Evolutionary conservation across 2,797 vertebrate species (phyloP), one percentile per base, ranked within the genome.

Genomic region (Myotis vivesi): DNA sequence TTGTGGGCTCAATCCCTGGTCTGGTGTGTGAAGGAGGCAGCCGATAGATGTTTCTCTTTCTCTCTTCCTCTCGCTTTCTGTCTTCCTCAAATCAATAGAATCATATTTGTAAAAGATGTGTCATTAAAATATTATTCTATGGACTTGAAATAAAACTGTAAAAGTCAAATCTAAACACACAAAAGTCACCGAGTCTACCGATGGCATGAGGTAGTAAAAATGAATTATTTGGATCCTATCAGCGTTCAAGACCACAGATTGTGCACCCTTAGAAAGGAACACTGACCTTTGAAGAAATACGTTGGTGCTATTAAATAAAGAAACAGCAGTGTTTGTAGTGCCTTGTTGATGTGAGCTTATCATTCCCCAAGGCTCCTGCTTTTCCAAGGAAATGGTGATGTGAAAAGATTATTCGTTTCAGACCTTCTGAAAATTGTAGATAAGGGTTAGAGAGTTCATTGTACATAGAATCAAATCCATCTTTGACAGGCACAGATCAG

Each of bases 361-460:
- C 93, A 88, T 94, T 98, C 93, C 88, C 87, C 93, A 71, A 96
- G 89, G 89, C 73, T 87, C 87, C 71, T 94, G 10, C 16, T 96
- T 97, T 94, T 94, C 62, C 66, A 73, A 30, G 3, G 55, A 19
- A 77, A 90, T 13, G 28, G 89, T 82, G 53, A 93, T 94, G 81
- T 38, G 38, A 96, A 93, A 96, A 97, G 30, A 97, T 69, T 66
- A 76, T 94, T 96, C 94, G 66, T 91, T 91, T 92, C 92, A 97
- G 90, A 83, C 64, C 22, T 95, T 53, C 95, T 97, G 94, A 89
- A 92, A 96, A 86, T 57, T 91, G 44, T 55, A 95, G 93, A 94
- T 97, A 97, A 96, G 38, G 53, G 19, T 94, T 72, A n/a, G 30
- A 83, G 57, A 1, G 33, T 95, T 97, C 93, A 91, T 51, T 94